Conservation (phyloP, 1,140 invertebrate genomes). For the Contarinia nasturtii region DNA sequence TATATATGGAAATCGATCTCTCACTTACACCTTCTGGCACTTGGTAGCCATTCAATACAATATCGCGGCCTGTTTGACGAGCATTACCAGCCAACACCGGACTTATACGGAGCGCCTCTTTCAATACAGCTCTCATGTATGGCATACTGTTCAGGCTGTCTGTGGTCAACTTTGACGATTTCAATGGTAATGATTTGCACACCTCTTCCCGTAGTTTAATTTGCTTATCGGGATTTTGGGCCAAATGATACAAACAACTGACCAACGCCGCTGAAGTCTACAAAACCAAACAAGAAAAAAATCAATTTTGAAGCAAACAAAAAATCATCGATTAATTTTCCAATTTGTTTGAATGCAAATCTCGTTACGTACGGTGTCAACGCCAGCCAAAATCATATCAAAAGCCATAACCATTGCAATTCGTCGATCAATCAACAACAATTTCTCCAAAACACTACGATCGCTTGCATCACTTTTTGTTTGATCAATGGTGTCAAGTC, state of each 20-base stretch:
- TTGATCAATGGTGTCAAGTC: slow-evolving; percentile 11
- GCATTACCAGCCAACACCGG: slow-evolving; percentile 70
- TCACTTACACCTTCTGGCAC: slow-evolving; percentile 71
- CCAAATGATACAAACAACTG: slow-evolving; percentile 9
- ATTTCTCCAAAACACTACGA: slow-evolving; percentile 21
- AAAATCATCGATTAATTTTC: background rate
- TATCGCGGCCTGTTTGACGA: slow-evolving; percentile 50
- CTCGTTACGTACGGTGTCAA: slow-evolving; percentile 22
- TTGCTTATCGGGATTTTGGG: slow-evolving; percentile 29
- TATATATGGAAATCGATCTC: slow-evolving; percentile 12
- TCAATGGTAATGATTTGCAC: slow-evolving; percentile 14
- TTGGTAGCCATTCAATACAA: slow-evolving; percentile 54
- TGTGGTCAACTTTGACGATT: slow-evolving; percentile 20
- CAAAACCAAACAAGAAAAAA: background rate
- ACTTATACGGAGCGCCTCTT: slow-evolving; percentile 51
- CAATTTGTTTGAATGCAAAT: background rate
- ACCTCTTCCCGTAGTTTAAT: slow-evolving; percentile 30
- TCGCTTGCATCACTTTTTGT: slow-evolving; percentile 8
- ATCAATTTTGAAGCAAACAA: background rate
- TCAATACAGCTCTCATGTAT: slow-evolving; percentile 31
- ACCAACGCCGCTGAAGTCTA: background rate
- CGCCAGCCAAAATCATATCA: slow-evolving; percentile 22
- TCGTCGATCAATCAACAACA: slow-evolving; percentile 25
- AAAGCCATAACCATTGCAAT: slow-evolving; percentile 25
- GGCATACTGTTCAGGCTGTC: slow-evolving; percentile 21